Percentiles rank a stretch among this genome's conserved stretches.
Conservation (phyloP, 2,888 invertebrate species). For the Pomacea canaliculata region DNA sequence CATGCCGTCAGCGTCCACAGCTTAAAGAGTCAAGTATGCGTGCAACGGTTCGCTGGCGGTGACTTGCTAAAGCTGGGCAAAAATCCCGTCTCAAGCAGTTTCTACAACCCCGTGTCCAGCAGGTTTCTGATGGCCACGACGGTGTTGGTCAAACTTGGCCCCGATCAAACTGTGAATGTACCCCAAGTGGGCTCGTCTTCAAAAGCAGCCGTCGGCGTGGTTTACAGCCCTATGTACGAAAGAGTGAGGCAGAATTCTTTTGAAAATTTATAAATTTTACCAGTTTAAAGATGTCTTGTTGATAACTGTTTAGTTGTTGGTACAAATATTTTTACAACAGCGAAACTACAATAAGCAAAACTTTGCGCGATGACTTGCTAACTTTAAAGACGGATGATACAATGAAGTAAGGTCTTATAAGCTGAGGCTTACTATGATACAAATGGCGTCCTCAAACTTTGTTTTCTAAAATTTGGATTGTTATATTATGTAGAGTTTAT, state of each 20-base stretch:
- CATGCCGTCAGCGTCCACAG: slow-evolving; percentile 85
- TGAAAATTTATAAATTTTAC: too few relatives aligned
- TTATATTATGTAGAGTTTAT: too few relatives aligned
- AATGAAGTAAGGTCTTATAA: too few relatives aligned
- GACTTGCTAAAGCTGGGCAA: background rate
- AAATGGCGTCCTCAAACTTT: too few relatives aligned
- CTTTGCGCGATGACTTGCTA: too few relatives aligned
- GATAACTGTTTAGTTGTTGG: too few relatives aligned
- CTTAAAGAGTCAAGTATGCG: slow-evolving; percentile 40
- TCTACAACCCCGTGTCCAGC: background rate
- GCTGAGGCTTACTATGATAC: too few relatives aligned
- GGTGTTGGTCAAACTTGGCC: slow-evolving; percentile 45
- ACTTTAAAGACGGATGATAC: too few relatives aligned
- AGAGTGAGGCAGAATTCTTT: slow-evolving; percentile 67
- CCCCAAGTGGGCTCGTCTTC: slow-evolving; percentile 74
- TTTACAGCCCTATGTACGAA: slow-evolving; percentile 83
- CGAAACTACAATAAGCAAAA: too few relatives aligned
- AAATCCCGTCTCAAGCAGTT: background rate
- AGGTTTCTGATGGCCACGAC: slow-evolving; percentile 20
- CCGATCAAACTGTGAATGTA: slow-evolving; percentile 53
- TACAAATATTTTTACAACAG: too few relatives aligned
- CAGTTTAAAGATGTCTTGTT: too few relatives aligned
- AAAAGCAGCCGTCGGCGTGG: slow-evolving; percentile 77
- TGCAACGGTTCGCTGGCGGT: slow-evolving; percentile 4
- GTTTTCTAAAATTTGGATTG: too few relatives aligned